Evolutionary conservation across 2,797 vertebrate species (phyloP).

Genomic region (Prunella strophiata): DNA sequence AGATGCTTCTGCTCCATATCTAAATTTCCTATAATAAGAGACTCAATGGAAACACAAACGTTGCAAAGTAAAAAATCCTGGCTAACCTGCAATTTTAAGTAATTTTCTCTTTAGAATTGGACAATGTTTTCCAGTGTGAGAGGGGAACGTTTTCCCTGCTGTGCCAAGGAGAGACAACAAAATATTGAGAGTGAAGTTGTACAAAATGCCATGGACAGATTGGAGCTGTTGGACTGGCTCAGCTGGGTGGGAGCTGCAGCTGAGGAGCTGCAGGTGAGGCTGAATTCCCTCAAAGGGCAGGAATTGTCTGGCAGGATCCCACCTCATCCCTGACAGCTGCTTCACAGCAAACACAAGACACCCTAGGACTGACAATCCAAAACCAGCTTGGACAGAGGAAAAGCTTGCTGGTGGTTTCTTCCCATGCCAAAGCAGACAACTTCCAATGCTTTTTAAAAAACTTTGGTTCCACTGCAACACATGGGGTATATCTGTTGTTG

Average conservation of each 20-base stretch:
- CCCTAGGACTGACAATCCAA: background rate
- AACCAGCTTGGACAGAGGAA: rapidly evolving
- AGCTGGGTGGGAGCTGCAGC: background rate
- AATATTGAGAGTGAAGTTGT: background rate
- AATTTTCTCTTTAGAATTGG: slow-evolving; percentile 29
- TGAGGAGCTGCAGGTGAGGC: background rate
- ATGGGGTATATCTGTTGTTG: background rate
- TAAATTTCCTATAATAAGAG: slow-evolving; percentile 54
- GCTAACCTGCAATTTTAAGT: slow-evolving; percentile 33
- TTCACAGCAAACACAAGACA: background rate
- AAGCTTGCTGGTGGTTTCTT: background rate
- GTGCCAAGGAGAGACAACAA: background rate
- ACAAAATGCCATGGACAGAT: rapidly evolving
- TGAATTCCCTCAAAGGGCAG: background rate
- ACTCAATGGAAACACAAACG: slow-evolving; percentile 15
- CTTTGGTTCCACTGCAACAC: background rate
- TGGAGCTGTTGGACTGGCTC: background rate
- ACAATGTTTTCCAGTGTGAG: background rate
- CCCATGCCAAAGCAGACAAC: background rate
- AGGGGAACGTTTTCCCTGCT: background rate
- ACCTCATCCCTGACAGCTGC: background rate
- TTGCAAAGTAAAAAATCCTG: background rate
- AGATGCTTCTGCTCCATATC: slow-evolving; percentile 59
- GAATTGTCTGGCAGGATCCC: background rate
- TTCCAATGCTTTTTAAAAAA: background rate